Percentiles rank a stretch among this genome's conserved stretches.
Evolutionary conservation across 2,797 vertebrate genomes (phyloP).

Genomic region (Thripadectes ignobilis): DNA sequence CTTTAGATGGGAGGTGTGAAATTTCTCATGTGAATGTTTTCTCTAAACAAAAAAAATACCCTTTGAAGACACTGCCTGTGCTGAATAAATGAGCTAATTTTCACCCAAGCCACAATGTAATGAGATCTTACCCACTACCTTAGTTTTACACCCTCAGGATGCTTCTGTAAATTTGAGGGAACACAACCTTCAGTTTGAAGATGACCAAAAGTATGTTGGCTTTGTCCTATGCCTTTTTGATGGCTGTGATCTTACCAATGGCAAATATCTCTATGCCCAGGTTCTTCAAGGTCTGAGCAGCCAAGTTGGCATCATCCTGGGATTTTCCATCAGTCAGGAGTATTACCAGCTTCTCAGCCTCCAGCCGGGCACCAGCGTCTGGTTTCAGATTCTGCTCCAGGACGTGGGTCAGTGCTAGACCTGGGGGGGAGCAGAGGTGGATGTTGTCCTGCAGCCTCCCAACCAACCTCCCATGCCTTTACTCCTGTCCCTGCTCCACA

Average conservation of each 20-base stretch:
- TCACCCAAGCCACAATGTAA: neutral
- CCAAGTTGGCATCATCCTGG: constrained; percentile 87
- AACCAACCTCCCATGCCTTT: fast-evolving
- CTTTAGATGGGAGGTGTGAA: neutral
- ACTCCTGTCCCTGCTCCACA: neutral
- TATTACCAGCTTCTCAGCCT: constrained; percentile 81
- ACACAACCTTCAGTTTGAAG: neutral
- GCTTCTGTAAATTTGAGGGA: neutral
- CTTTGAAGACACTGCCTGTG: neutral
- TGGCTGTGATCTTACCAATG: constrained; percentile 82
- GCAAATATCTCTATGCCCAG: constrained; percentile 89
- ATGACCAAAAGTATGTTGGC: neutral
- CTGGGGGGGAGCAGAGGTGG: constrained; percentile 65
- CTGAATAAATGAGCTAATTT: neutral
- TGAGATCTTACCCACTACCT: neutral
- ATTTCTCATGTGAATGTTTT: neutral
- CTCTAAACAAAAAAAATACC: neutral
- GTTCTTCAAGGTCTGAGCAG: constrained; percentile 83
- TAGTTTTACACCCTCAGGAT: neutral
- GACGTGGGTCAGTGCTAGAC: constrained; percentile 89
- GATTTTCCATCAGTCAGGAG: constrained; percentile 95
- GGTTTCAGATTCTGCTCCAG: constrained; percentile 87
- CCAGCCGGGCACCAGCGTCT: constrained; percentile 78
- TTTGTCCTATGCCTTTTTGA: neutral
- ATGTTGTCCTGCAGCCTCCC: neutral